Base-by-base conservation (phyloP, 53 echinoderm and acorn worm species). In the Zoroaster sp. region DNA sequence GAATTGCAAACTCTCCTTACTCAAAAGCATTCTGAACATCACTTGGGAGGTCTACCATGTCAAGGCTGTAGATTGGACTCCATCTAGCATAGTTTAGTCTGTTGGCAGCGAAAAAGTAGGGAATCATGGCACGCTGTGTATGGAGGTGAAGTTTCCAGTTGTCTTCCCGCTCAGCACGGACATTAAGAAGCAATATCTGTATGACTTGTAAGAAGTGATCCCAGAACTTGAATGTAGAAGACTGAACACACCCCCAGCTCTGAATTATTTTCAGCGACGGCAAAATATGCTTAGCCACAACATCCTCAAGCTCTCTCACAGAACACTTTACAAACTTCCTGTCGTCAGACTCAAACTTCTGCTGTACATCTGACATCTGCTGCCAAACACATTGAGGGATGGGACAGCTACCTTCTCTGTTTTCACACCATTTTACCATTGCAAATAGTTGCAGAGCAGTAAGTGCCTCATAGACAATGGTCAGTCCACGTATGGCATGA, bases 401-500 rank as follows among this genome's bases (percentile, higher is more conserved):
- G 23, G 23, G 67, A 21, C 67, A 66, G 31, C n/a, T 25, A 6
- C 67, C 67, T 31, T 66, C 67, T 66, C 23, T n/a, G n/a, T 9
- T 31, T 66, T 66, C 66, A 41, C 38, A 33, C 88, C 88, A 88
- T 21, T 77, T 38, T 17, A 77, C 2, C 12, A 88, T 65, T 20
- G 38, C 35, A 15, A 8, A 38, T 15, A 88, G 59, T 35, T 77
- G 88, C 33, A 63, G 88, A 20, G 51, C 69, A 8, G 32, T 78
- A 17, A 90, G 74, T 18, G 83, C 72, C 35, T 83, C 90, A 73
- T 74, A 73, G 45, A 51, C 63, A 2, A 90, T 15, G 14, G 83
- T 90, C 39, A 90, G 33, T 9, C 90, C 90, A 23, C 90, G 49
- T 5, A 83, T 21, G 33, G 69, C 83, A 47, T 72, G 70, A 80